These are phyloP conservation scores for Enteromius anoplus DNA, from an alignment of 2,797 vertebrate genomes.

Conservation along the genomic window DNA sequence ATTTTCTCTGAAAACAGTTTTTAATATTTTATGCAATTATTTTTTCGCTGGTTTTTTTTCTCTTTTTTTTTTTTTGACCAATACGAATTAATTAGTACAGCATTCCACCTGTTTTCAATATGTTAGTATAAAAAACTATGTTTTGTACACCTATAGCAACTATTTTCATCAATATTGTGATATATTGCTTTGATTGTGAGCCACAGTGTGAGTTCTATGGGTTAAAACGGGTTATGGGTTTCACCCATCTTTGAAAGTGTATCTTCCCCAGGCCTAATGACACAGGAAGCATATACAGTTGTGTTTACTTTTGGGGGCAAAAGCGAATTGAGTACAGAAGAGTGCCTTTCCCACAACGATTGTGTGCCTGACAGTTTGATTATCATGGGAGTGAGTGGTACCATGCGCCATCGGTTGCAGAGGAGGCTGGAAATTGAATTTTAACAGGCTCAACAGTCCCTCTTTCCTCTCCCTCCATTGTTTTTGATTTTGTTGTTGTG, in stretches of 20 bases:
- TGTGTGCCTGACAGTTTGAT: conserved; percentile 45
- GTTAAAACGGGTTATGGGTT: too few relatives aligned
- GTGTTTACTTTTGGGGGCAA: conserved; percentile 16
- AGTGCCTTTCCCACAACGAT: conserved; percentile 27
- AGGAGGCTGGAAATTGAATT: conserved; percentile 49
- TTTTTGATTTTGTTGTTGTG: conserved; percentile 40
- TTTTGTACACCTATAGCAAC: background rate
- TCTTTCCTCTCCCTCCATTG: conserved; percentile 35
- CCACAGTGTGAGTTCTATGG: background rate
- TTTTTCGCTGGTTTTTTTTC: background rate
- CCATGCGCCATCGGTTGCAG: conserved; percentile 33
- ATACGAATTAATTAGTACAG: background rate
- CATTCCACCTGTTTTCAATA: background rate
- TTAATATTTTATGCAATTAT: background rate
- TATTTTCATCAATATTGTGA: background rate
- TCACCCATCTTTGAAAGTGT: background rate
- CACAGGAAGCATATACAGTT: conserved; percentile 25
- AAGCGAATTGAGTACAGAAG: conserved; percentile 25
- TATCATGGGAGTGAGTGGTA: conserved; percentile 39
- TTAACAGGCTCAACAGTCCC: conserved; percentile 48
- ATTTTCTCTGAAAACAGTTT: background rate
- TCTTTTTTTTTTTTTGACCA: background rate
- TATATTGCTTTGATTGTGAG: background rate
- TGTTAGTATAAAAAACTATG: background rate
- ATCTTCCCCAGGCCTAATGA: conserved; percentile 26